A percentile compares a stretch with the other conserved stretches of the same genome.
Conservation (phyloP, 2,113 vertebrate species). For the Cnemophilus loriae region DNA sequence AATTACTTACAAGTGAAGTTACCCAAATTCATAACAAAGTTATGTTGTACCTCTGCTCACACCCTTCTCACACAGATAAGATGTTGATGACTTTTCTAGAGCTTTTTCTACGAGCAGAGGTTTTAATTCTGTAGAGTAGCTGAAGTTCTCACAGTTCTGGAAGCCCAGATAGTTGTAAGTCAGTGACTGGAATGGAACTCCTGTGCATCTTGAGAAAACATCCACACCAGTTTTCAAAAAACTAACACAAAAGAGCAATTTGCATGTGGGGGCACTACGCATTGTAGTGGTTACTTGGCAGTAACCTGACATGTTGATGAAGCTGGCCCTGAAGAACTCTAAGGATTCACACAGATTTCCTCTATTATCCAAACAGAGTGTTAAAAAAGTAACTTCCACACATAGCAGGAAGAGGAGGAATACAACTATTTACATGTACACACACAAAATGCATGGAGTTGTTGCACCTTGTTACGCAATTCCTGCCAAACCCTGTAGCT, state of each 20-base stretch:
- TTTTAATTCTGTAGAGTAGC: not conserved
- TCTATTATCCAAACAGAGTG: not conserved
- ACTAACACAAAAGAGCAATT: not conserved
- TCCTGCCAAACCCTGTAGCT: not conserved
- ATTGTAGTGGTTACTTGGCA: not conserved
- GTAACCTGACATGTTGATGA: not conserved
- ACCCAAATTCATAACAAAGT: not conserved
- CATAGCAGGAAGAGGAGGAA: not conserved
- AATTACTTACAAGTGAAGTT: not conserved
- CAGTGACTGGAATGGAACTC: not conserved
- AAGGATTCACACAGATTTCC: not conserved
- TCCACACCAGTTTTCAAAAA: not conserved
- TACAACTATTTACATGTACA: fast-evolving
- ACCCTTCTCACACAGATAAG: fast-evolving
- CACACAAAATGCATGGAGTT: fast-evolving
- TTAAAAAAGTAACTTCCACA: not conserved
- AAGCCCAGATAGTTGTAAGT: not conserved
- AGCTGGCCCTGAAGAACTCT: not conserved
- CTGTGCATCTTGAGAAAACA: not conserved
- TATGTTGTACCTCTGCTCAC: fast-evolving
- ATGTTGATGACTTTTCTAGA: not conserved
- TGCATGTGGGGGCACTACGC: fast-evolving
- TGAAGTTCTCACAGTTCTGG: not conserved
- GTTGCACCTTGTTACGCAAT: not conserved
- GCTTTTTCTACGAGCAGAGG: not conserved